A percentile compares a stretch with the other conserved stretches of the same genome.
phyloP scores from a whole-genome alignment of 2,888 invertebrate species.

The Thecocarcelia acutangulata region DNA sequence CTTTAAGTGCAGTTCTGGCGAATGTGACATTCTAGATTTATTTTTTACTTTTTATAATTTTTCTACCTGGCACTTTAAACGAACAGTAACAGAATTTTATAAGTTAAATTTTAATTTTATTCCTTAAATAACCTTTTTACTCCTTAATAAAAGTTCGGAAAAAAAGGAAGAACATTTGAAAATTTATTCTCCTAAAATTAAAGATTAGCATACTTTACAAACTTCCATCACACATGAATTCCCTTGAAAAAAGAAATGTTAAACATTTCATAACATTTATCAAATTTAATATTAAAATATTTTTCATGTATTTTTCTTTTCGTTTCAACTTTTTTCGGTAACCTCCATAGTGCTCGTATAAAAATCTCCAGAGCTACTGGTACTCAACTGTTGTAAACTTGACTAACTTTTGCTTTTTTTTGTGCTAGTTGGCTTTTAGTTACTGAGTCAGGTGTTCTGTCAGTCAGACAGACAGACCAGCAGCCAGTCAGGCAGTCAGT shows the following conservation, averaged over 20 bases:
- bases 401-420: constrained; percentile 43
- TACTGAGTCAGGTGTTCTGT: constrained; percentile 28
- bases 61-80: too few species aligned
- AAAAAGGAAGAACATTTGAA: too few species aligned
- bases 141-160: constrained; percentile 28
- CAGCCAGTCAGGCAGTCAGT: constrained; percentile 37
- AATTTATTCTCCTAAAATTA: not conserved
- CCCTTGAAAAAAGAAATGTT: not conserved
- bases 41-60: too few species aligned
- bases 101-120: too few species aligned
- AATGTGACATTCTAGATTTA: too few species aligned
- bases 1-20: too few species aligned
- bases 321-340: constrained; percentile 13
- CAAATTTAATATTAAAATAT: constrained; percentile 40
- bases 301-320: constrained; percentile 1
- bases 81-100: not conserved
- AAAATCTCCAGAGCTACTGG: constrained; percentile 52
- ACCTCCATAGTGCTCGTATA: constrained; percentile 13
- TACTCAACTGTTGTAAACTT: constrained; percentile 62
- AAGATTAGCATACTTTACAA: constrained; percentile 31
- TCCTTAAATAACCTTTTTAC: not conserved
- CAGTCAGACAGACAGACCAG: constrained; percentile 27
- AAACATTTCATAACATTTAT: constrained; percentile 40
- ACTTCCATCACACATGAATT: constrained; percentile 29
- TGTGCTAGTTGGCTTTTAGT: constrained; percentile 10